phyloP scores from a whole-genome alignment of 1,140 invertebrate species.

The Calosoma granatense region DNA sequence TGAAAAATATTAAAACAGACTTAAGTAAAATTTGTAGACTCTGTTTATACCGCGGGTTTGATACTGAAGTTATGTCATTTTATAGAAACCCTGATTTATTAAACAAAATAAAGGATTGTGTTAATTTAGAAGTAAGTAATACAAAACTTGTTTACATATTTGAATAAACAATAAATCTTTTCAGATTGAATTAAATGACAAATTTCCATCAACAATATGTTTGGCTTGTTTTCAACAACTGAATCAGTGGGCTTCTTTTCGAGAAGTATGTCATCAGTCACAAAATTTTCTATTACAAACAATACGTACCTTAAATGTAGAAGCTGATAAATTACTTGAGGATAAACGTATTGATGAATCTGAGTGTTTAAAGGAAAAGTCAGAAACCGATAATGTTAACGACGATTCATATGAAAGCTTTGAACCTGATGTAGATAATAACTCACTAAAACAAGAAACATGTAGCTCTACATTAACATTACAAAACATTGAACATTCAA shows the following conservation, averaged over 20 bases:
- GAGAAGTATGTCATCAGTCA: conserved; percentile 18
- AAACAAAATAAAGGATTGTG: conserved; percentile 20
- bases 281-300: conserved; percentile 10
- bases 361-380: neutral
- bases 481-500: neutral
- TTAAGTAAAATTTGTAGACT: conserved; percentile 20
- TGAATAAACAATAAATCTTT: conserved; percentile 10
- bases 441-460: neutral
- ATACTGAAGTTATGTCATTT: conserved; percentile 11
- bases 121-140: conserved; percentile 19
- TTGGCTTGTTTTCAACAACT: conserved; percentile 18
- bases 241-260: conserved; percentile 19
- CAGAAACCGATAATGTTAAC: neutral
- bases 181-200: conserved; percentile 18
- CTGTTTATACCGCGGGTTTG: conserved; percentile 17
- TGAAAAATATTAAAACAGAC: neutral
- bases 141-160: neutral
- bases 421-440: neutral
- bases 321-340: neutral
- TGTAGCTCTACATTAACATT: neutral
- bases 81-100: conserved; percentile 16
- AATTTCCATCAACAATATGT: conserved; percentile 17
- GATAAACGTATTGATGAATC: neutral
- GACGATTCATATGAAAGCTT: neutral
- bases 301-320: neutral